Percentiles rank a stretch among this genome's conserved stretches.
phyloP scores from a whole-genome alignment of 2,888 invertebrate species.

The Lamproptera curius region DNA sequence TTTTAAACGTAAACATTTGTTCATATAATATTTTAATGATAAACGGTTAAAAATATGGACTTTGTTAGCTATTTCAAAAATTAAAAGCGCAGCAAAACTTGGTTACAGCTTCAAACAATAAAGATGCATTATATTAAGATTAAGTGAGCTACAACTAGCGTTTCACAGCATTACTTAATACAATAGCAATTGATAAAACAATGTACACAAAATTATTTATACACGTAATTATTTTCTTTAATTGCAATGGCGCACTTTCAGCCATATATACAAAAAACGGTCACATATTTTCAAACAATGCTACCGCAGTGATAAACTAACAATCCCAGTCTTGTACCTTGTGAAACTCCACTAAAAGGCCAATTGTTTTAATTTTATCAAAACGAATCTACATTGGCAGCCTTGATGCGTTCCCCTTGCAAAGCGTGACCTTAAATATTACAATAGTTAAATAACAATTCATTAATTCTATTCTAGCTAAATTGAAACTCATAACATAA shows the following conservation, averaged over 20 bases:
- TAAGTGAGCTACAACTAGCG: too few relatives aligned
- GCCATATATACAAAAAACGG: constrained; percentile 9
- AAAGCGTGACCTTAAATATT: constrained; percentile 9
- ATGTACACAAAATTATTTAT: constrained; percentile 14
- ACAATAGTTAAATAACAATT: constrained; percentile 4
- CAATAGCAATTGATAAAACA: too few relatives aligned
- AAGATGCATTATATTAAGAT: too few relatives aligned
- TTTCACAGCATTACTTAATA: too few relatives aligned
- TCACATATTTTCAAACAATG: constrained; percentile 13
- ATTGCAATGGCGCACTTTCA: constrained; percentile 1
- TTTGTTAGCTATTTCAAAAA: too few relatives aligned
- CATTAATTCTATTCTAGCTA: background rate
- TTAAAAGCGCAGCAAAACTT: too few relatives aligned
- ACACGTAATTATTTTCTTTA: constrained; percentile 1
- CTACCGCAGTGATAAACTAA: constrained; percentile 33
- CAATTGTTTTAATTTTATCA: constrained; percentile 16
- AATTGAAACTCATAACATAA: constrained; percentile 1
- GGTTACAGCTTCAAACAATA: too few relatives aligned
- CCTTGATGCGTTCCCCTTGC: constrained; percentile 7
- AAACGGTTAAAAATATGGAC: too few relatives aligned
- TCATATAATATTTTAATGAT: too few relatives aligned
- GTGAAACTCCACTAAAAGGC: constrained; percentile 28
- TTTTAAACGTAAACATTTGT: too few relatives aligned
- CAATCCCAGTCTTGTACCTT: constrained; percentile 70
- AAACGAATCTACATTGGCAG: constrained; percentile 12